Evolutionary conservation across 2,797 vertebrate genomes (phyloP), one percentile per base, ranked within the genome.

Genomic region (Macropodus opercularis): DNA sequence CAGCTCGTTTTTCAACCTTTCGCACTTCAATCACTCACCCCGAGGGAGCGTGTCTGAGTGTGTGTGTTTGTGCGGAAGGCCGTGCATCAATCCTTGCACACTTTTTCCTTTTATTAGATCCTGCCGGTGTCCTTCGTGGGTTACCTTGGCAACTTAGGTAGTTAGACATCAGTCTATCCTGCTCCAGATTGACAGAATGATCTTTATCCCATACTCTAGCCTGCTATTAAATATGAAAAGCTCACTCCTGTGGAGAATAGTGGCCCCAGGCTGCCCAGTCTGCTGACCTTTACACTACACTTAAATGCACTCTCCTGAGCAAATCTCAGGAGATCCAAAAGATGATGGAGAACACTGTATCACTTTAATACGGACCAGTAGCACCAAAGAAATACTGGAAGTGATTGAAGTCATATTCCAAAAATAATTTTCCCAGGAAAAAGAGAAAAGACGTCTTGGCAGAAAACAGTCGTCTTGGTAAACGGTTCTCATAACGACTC

Each of bases 11-110:
- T 83, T 81, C 60, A 77, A 46, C 63, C 66, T 44, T 57, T 22
- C 36, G 46, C 66, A 26, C 62, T 39, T 58, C 76, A 77, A 87
- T 91, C 85, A 83, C 68, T 89, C 83, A 76, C 70, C 79, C 87
- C 6, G 47, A 50, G 65, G 53, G 60, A 63, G 47, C 1, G 12
- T 8, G 72, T 41, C 36, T 61, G 6, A 35, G 14, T 13, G n/a
- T 49, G 51, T 64, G 74, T 36, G 61, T 70, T 46, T 60, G 55
- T 56, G 55, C 24, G 54, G 56, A 48, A 46, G 67, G 60, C 72
- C 71, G 53, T 23, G 69, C 67, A 70, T 81, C 75, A 67, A 63
- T 74, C 72, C 69, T 29, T 46, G 50, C 18, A 5, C 66, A 65
- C 59, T 46, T 47, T 51, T 13, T 52, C n/a, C 47, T 63, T 69